phyloP scores from a whole-genome alignment of 2,797 vertebrate species.

The Apogon talboti region DNA sequence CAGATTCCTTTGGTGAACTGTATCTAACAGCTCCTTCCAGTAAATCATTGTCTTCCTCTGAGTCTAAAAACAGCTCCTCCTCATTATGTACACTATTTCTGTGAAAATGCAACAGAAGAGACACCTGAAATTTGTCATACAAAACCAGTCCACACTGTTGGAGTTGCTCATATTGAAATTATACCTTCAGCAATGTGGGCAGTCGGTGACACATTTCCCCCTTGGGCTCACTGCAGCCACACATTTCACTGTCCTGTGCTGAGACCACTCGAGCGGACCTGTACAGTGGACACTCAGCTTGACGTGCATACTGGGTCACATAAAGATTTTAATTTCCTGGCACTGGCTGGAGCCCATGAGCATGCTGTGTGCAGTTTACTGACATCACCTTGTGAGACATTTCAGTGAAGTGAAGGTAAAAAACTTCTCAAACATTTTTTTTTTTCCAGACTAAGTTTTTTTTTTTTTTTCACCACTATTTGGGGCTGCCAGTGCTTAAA shows the following conservation, averaged over 20 bases:
- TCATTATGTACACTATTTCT: background rate
- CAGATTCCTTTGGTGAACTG: too few relatives aligned
- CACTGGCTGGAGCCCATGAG: conserved; percentile 10
- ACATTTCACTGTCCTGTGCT: conserved; percentile 10
- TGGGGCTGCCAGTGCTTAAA: conserved; percentile 53
- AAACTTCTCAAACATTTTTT: conserved; percentile 52
- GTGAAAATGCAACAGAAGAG: conserved; percentile 3
- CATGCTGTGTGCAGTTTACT: conserved; percentile 25
- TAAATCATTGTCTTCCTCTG: background rate
- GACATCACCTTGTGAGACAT: conserved; percentile 31
- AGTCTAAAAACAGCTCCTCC: background rate
- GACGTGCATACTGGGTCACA: conserved; percentile 19
- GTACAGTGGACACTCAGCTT: conserved; percentile 6
- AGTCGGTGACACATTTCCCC: conserved; percentile 22
- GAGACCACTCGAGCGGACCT: conserved; percentile 7
- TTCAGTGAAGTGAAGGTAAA: conserved; percentile 12
- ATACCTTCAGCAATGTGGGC: conserved; percentile 40
- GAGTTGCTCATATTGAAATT: conserved; percentile 37
- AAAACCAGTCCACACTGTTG: conserved; percentile 21
- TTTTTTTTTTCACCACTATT: conserved; percentile 44
- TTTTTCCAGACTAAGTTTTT: background rate
- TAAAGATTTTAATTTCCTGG: conserved; percentile 9
- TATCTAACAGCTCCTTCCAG: background rate
- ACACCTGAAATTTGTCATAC: conserved; percentile 26
- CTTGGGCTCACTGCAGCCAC: conserved; percentile 1